These are phyloP conservation scores for Coptotermes formosanus DNA, from an alignment of 1,140 invertebrate species.

Conservation along the genomic window DNA sequence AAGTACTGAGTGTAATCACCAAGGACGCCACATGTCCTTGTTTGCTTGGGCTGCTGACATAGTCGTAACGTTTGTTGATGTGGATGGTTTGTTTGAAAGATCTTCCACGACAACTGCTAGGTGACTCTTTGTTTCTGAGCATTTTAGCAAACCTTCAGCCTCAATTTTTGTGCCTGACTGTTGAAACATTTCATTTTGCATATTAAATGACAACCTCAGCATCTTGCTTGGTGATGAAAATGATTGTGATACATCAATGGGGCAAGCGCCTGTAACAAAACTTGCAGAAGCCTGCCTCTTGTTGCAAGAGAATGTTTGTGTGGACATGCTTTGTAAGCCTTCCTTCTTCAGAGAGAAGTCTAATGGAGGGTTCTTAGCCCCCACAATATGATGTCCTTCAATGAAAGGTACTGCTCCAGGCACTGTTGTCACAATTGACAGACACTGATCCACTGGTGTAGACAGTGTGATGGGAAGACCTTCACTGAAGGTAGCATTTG, in stretches of 20 bases:
- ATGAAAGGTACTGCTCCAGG: neutral
- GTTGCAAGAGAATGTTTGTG: conserved; percentile 14
- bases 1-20: conserved; percentile 10
- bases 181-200: neutral
- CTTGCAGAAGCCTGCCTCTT: conserved; percentile 21
- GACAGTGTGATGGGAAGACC: conserved; percentile 2
- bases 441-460: conserved; percentile 21
- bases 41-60: neutral
- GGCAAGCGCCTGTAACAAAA: neutral
- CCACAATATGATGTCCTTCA: conserved; percentile 14
- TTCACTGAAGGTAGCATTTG: neutral
- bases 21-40: conserved; percentile 35
- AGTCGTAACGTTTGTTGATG: neutral
- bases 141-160: conserved; percentile 21
- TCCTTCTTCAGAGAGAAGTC: conserved; percentile 25
- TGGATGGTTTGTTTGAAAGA: neutral
- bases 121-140: neutral
- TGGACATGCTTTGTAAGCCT: neutral
- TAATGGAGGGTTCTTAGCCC: neutral
- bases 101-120: neutral
- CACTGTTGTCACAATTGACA: conserved; percentile 2
- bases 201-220: conserved; percentile 8
- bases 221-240: conserved; percentile 22
- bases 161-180: neutral
- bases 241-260: neutral